Conservation (phyloP, 64 coral and sea anemone genomes). For the Acropora tenuis region DNA sequence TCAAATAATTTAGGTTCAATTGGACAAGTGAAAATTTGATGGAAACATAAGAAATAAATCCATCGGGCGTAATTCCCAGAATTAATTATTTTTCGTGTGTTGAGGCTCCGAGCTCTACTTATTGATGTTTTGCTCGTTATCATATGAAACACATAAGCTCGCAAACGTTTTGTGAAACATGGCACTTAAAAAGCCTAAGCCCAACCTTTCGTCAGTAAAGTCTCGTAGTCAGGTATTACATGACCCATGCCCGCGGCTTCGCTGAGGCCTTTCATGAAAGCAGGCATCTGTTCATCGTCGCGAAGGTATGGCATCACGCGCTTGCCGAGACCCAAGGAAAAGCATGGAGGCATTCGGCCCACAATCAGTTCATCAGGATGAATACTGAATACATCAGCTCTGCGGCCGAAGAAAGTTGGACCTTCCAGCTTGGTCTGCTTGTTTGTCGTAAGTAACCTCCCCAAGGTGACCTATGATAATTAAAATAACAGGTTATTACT, state of each 20-base stretch:
- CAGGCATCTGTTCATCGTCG: slow-evolving; percentile 68
- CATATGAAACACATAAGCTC: no score
- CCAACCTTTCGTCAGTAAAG: slow-evolving; percentile 55
- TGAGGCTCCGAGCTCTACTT: no score
- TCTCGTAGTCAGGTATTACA: slow-evolving; percentile 65
- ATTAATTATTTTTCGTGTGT: no score
- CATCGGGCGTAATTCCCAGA: no score
- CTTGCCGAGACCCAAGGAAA: slow-evolving; percentile 73
- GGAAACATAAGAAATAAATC: no score
- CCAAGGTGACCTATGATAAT: slow-evolving; percentile 7
- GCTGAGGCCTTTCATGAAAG: slow-evolving; percentile 70
- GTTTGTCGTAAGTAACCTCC: slow-evolving; percentile 57
- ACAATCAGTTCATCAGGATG: slow-evolving; percentile 76
- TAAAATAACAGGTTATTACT: neutral
- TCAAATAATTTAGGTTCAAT: no score
- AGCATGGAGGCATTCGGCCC: slow-evolving; percentile 64
- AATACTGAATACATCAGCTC: slow-evolving; percentile 49
- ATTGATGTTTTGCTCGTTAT: no score
- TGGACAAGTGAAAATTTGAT: no score
- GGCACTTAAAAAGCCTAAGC: neutral
- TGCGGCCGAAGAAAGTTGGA: slow-evolving; percentile 43
- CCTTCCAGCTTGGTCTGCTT: slow-evolving; percentile 27
- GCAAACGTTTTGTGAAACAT: no score
- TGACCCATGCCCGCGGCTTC: slow-evolving; percentile 70
- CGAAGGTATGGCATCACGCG: slow-evolving; percentile 65